A percentile compares a stretch with the other conserved stretches of the same genome.
Evolutionary conservation across 2,797 vertebrate species (phyloP).

Genomic region (Huso huso): DNA sequence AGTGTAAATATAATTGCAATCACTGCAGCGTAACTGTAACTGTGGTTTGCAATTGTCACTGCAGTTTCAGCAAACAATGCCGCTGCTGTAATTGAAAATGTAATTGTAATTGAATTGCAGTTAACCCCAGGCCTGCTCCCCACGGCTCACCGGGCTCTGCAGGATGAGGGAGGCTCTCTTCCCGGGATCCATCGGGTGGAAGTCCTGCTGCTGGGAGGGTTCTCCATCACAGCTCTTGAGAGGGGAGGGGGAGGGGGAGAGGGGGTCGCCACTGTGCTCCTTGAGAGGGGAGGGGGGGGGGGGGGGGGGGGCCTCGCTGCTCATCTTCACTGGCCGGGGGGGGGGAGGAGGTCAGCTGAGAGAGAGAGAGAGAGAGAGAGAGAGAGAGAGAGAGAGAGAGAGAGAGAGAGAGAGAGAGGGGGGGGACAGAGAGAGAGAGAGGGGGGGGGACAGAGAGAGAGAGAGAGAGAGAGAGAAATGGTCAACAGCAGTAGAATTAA

Average conservation of each 20-base stretch:
- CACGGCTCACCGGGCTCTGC: constrained; percentile 76
- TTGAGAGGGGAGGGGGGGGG: constrained; percentile 40
- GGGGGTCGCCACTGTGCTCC: constrained; percentile 55
- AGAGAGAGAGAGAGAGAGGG: not conserved
- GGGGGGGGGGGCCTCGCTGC: constrained; percentile 47
- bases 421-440: too few species aligned
- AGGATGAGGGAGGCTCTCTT: constrained; percentile 84
- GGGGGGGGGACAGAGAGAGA: too few species aligned
- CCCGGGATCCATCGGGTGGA: constrained; percentile 73
- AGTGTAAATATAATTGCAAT: too few species aligned
- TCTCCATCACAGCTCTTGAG: constrained; percentile 35
- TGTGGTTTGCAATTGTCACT: too few species aligned
- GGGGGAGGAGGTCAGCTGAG: constrained; percentile 11
- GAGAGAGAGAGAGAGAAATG: too few species aligned
- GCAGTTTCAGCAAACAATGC: too few species aligned
- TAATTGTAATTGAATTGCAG: too few species aligned
- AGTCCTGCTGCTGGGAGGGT: constrained; percentile 60
- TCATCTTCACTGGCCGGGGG: constrained; percentile 64
- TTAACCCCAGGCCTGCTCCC: not conserved
- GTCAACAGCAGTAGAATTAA: too few species aligned
- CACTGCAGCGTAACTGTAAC: too few species aligned
- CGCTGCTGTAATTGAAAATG: too few species aligned
- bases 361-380: not conserved
- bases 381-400: not conserved
- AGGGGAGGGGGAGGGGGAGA: constrained; percentile 26